Evolutionary conservation across 2,797 vertebrate species (phyloP).

Genomic region (Syndactyla subalaris): DNA sequence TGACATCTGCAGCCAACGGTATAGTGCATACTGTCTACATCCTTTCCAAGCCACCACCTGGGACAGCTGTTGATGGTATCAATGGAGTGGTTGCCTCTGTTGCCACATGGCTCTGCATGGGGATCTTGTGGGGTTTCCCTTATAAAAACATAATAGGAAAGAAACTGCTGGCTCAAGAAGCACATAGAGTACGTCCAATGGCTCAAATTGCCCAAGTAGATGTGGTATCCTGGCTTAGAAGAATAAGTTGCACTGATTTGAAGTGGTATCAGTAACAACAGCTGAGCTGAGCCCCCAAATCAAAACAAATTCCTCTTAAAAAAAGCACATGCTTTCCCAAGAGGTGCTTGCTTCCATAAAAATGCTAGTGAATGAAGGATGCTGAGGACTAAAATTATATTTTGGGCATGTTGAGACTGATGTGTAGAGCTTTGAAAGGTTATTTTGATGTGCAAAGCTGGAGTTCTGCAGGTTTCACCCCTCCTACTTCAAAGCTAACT

Average conservation of each 20-base stretch:
- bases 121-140: neutral
- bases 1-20: rapidly evolving
- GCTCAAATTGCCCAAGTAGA: neutral
- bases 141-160: neutral
- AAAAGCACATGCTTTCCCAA: neutral
- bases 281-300: rapidly evolving
- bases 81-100: rapidly evolving
- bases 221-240: neutral
- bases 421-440: rapidly evolving
- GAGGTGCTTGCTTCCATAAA: neutral
- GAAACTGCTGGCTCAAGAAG: neutral
- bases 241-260: neutral
- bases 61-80: neutral
- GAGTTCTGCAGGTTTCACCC: neutral
- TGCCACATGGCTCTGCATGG: neutral
- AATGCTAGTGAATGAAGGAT: neutral
- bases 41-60: neutral
- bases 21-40: rapidly evolving
- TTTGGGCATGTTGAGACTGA: neutral
- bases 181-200: no score
- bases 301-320: neutral
- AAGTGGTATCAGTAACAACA: neutral
- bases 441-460: neutral
- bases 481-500: neutral
- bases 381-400: neutral